Evolutionary conservation across 2,888 invertebrate species (phyloP).

Genomic region (Sesia bembeciformis): DNA sequence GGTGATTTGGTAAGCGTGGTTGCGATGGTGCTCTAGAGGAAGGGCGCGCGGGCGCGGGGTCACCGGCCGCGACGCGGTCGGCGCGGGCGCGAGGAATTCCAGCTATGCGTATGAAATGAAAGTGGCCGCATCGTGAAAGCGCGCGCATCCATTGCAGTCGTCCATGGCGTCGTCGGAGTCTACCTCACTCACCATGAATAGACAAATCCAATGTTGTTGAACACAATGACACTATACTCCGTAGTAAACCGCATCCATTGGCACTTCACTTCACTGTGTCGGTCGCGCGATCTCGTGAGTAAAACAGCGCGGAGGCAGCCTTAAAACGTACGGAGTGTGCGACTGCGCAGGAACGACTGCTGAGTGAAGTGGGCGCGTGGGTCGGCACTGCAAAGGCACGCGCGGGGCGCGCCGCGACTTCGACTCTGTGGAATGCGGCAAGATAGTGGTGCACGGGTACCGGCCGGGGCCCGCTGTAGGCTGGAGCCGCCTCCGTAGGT

Average conservation of each 20-base stretch:
- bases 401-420: constrained; percentile 62
- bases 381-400: constrained; percentile 74
- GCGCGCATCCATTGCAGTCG: constrained; percentile 58
- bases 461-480: constrained; percentile 1
- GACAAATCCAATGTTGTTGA: constrained; percentile 58
- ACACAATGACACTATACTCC: constrained; percentile 49
- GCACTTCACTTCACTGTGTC: constrained; percentile 63
- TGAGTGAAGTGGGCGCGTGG: constrained; percentile 81
- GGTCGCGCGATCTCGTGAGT: constrained; percentile 42
- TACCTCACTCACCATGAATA: constrained; percentile 64
- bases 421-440: constrained; percentile 64
- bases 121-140: constrained; percentile 73
- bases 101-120: constrained; percentile 74
- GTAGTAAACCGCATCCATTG: constrained; percentile 62
- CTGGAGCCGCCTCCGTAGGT: constrained; percentile 12
- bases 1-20: constrained; percentile 21
- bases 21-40: constrained; percentile 47
- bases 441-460: constrained; percentile 26
- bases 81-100: constrained; percentile 67
- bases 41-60: constrained; percentile 70
- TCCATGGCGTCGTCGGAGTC: constrained; percentile 31
- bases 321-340: constrained; percentile 38
- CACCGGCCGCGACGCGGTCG: constrained; percentile 69
- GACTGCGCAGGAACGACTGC: constrained; percentile 53
- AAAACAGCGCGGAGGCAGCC: constrained; percentile 26